phyloP scores from a whole-genome alignment of 1,140 invertebrate species.

The Palaemon carinicauda region DNA sequence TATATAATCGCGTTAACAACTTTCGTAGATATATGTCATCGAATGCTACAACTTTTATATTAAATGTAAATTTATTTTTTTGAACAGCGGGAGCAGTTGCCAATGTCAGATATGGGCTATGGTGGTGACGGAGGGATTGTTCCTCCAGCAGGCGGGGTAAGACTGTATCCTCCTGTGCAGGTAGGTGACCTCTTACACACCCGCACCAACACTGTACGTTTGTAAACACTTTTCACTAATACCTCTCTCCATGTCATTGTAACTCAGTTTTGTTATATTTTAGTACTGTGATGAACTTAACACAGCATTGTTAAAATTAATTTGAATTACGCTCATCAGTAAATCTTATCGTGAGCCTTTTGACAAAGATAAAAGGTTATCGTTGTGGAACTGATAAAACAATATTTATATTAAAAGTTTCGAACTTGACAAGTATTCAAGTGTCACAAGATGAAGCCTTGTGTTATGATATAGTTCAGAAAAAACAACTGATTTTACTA shows the following conservation, averaged over 20 bases:
- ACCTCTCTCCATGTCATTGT: too few relatives aligned
- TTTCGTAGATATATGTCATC: not conserved
- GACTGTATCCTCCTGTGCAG: slow-evolving; percentile 71
- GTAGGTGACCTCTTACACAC: slow-evolving; percentile 66
- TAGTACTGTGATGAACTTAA: too few relatives aligned
- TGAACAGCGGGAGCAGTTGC: slow-evolving; percentile 77
- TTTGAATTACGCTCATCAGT: not conserved
- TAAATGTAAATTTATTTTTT: not conserved
- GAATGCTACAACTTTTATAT: not conserved
- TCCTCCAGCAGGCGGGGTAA: slow-evolving; percentile 68
- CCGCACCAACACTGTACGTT: slow-evolving; percentile 21
- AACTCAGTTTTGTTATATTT: not conserved
- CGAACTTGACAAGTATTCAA: too few relatives aligned
- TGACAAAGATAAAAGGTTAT: too few relatives aligned
- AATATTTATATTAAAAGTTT: too few relatives aligned
- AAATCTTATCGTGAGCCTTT: too few relatives aligned
- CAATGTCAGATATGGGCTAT: slow-evolving; percentile 77
- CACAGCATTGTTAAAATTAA: not conserved
- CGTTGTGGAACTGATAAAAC: too few relatives aligned
- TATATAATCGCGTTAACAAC: not conserved
- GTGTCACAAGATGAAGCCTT: too few relatives aligned
- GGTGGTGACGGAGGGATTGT: slow-evolving; percentile 68
- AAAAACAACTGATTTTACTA: not conserved
- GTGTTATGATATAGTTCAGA: too few relatives aligned
- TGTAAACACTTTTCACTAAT: not conserved